Base-by-base conservation (phyloP, 2,888 invertebrate species). In the Leptopilina drosophilae region DNA sequence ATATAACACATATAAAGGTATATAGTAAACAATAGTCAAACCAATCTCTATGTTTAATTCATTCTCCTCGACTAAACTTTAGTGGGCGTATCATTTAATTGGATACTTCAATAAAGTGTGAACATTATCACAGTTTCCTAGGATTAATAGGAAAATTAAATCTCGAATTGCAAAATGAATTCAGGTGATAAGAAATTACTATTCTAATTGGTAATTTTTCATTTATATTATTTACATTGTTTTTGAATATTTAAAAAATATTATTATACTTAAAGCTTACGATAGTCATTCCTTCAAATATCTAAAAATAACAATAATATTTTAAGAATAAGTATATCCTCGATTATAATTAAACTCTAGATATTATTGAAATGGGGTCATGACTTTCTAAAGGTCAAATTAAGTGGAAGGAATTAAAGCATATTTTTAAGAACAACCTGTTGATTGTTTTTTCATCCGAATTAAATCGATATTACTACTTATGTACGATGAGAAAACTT, bases 91-190 rank as follows among this genome's bases (percentile, higher is more conserved):
- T 49, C 49, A 49, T n/a, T 20, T 62, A 20, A 69, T 69, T 53
- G 69, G 49, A 53, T 49, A 67, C 46, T 69, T 53, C 53, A 26
- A 69, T 69, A 69, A 69, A 69, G 53, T 69, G 69, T 15, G 15
- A 69, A 26, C 69, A 53, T 69, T 69, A 69, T 69, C 69, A 26
- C 69, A 69, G 53, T 69, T 69, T 20, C 49, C 49, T 53, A 69
- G 49, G 26, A 49, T 26, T 42, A 42, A 42, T 69, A 26, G 20
- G 53, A 12, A 20, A 49, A 49, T 69, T 53, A 14, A 42, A 69
- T 69, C 49, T 49, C 49, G 14, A 69, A 69, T 69, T 26, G 12
- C 26, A 26, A 53, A 33, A 69, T 69, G 2, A 69, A 20, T 9
- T 67, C 12, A 5, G 49, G 14, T 49, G 49, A 49, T 20, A 7